Evolutionary conservation across 1,140 invertebrate species (phyloP).

Genomic region (Medauroidea extradentata): DNA sequence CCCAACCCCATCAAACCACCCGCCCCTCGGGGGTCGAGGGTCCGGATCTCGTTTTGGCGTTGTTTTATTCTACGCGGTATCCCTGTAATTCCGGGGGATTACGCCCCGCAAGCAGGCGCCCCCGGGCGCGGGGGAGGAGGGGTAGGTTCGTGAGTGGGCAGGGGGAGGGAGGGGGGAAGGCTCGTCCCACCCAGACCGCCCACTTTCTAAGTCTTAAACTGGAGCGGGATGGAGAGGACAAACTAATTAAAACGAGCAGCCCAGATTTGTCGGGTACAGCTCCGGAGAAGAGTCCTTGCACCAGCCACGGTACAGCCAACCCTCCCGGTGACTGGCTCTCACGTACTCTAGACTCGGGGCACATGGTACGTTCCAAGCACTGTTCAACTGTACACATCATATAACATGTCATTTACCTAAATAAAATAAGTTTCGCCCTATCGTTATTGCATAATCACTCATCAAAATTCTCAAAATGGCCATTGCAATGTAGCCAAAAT

Average conservation of each 20-base stretch:
- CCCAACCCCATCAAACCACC: not conserved
- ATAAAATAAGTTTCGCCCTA: too few species aligned
- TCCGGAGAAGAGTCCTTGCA: too few species aligned
- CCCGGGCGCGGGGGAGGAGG: not conserved
- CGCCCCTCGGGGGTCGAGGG: too few species aligned
- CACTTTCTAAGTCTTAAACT: constrained; percentile 4
- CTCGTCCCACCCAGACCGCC: not conserved
- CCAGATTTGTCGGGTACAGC: constrained; percentile 8
- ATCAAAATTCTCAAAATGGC: too few species aligned
- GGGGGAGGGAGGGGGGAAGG: not conserved
- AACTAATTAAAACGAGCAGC: constrained; percentile 13
- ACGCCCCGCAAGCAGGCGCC: not conserved
- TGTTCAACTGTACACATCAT: too few species aligned
- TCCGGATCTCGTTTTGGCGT: constrained; percentile 6
- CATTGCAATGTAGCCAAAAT: too few species aligned
- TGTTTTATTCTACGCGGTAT: constrained; percentile 11
- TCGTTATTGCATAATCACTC: too few species aligned
- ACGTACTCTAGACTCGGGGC: too few species aligned
- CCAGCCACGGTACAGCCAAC: too few species aligned
- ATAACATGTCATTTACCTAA: too few species aligned
- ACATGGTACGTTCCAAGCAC: too few species aligned
- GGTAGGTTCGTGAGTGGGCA: not conserved
- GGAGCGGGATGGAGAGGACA: constrained; percentile 7
- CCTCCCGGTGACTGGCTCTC: too few species aligned
- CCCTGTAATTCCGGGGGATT: constrained; percentile 14